Evolutionary conservation across 2,113 vertebrate species (phyloP).

Genomic region (Brevimyrus niger): DNA sequence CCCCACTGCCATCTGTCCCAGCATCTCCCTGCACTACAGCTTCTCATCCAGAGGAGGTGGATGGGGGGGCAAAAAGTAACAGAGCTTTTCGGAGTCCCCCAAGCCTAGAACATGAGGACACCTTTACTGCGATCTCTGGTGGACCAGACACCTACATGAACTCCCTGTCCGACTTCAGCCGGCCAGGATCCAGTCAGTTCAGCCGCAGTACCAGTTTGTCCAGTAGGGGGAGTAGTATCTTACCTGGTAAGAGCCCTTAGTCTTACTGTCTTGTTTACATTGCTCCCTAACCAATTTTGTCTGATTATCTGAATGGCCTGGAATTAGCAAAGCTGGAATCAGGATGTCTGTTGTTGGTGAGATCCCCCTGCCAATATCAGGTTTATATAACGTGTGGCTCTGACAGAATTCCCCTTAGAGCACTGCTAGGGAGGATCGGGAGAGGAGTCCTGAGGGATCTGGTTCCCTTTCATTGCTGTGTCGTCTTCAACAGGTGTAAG

Average conservation of each 20-base stretch:
- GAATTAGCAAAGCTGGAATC: neutral
- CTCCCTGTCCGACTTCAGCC: conserved; percentile 37
- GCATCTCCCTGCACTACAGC: neutral
- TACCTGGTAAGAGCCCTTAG: conserved; percentile 29
- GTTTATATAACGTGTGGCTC: neutral
- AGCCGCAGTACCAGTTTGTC: conserved; percentile 36
- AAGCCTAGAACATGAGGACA: neutral
- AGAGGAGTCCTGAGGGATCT: neutral
- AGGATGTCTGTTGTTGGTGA: neutral
- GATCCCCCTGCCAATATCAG: neutral
- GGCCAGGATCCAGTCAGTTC: conserved; percentile 32
- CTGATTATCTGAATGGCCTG: neutral
- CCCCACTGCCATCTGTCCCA: neutral
- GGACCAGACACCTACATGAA: conserved; percentile 4
- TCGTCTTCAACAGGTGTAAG: neutral
- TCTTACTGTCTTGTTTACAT: conserved; percentile 17
- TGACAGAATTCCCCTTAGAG: neutral
- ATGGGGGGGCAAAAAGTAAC: neutral
- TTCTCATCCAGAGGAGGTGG: neutral
- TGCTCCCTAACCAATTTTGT: neutral
- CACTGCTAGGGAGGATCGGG: neutral
- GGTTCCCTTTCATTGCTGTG: neutral
- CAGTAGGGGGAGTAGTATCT: conserved; percentile 34
- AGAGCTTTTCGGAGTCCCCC: neutral
- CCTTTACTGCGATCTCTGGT: neutral